Percentiles rank a stretch among this genome's conserved stretches.
These are phyloP conservation scores for Brachyptera risi DNA, from an alignment of 2,888 invertebrate species.

Conservation along the genomic window DNA sequence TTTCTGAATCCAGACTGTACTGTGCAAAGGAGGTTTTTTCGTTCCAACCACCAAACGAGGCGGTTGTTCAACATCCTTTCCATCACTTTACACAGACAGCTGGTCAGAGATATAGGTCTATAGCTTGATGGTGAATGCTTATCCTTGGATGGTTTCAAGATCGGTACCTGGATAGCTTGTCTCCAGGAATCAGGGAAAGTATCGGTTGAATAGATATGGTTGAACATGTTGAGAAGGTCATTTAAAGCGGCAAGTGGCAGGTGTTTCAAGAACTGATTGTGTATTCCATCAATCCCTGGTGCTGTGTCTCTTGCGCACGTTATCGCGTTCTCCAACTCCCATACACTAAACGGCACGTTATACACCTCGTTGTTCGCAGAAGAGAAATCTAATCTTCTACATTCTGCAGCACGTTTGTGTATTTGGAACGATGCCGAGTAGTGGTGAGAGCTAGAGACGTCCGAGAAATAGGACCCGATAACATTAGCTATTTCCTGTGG, in stretches of 20 bases:
- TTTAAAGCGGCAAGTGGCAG: not conserved
- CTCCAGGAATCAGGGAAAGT: constrained; percentile 16
- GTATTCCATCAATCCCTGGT: constrained; percentile 16
- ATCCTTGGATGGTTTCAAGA: constrained; percentile 1
- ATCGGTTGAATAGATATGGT: not conserved
- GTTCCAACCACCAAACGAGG: constrained; percentile 33
- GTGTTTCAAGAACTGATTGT: constrained; percentile 11
- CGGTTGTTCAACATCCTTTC: constrained; percentile 35
- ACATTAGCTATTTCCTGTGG: not conserved
- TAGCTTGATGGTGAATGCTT: constrained; percentile 23
- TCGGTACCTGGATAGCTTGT: constrained; percentile 1
- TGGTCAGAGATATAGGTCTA: constrained; percentile 36
- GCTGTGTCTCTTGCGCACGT: constrained; percentile 1
- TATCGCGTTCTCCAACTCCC: constrained; percentile 9
- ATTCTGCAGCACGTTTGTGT: not conserved
- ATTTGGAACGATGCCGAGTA: constrained; percentile 4
- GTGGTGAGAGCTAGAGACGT: constrained; percentile 12
- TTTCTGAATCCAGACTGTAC: constrained; percentile 28
- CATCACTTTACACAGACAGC: constrained; percentile 36
- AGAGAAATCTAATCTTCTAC: not conserved
- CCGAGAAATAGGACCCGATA: not conserved
- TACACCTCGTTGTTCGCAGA: constrained; percentile 8
- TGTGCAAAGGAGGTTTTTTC: constrained; percentile 26
- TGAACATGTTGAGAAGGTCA: not conserved
- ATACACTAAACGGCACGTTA: constrained; percentile 6